A percentile compares a stretch with the other conserved stretches of the same genome.
Conservation (phyloP, 2,888 invertebrate species). For the Dichetophora obliterata region DNA sequence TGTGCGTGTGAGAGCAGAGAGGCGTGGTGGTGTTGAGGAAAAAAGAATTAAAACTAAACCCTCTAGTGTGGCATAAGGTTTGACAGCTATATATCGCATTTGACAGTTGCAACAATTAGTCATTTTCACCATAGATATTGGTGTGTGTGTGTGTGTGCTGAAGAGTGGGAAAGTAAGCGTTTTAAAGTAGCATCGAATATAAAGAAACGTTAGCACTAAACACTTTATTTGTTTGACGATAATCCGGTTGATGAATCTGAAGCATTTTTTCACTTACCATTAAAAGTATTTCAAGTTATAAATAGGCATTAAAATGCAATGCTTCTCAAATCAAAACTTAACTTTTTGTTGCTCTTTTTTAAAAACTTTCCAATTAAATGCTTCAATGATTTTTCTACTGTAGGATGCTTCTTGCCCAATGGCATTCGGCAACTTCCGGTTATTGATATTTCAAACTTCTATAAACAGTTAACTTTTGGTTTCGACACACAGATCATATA, state of each 20-base stretch:
- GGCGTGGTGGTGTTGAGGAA: background rate
- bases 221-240: background rate
- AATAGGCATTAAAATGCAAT: background rate
- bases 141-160: background rate
- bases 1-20: background rate
- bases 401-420: too few species aligned
- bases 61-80: conserved; percentile 47
- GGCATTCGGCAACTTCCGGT: conserved; percentile 47
- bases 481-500: conserved; percentile 34
- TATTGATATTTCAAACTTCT: conserved; percentile 54
- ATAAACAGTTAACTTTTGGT: conserved; percentile 45
- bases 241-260: background rate
- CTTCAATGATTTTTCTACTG: too few species aligned
- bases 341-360: too few species aligned
- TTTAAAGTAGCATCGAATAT: too few species aligned
- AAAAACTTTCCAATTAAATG: too few species aligned
- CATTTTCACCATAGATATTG: conserved; percentile 48
- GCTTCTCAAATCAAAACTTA: background rate
- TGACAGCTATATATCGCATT: conserved; percentile 63
- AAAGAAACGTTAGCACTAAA: too few species aligned
- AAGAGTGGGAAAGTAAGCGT: background rate
- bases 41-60: conserved; percentile 11
- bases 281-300: background rate
- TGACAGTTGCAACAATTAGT: conserved; percentile 64
- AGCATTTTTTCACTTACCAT: background rate